Base-by-base conservation (phyloP, 2,888 invertebrate genomes). In the Meteorus colon region DNA sequence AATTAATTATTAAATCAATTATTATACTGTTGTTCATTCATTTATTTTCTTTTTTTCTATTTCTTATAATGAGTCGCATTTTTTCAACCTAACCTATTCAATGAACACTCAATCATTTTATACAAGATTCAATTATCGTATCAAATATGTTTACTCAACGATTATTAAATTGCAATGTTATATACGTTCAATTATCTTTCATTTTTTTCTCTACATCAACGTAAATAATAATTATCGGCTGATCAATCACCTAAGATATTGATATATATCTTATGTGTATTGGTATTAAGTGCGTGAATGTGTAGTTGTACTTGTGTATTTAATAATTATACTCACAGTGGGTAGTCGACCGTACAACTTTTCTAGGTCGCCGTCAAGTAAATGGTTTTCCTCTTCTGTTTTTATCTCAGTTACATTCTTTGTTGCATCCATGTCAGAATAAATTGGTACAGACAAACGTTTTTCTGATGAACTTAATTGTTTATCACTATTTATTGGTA, bases 351-450 rank as follows among this genome's bases (percentile, higher is more conserved):
- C 88, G 29, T 88, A 87, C 41, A 88, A 80, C 41, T 88, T 84
- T 60, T 87, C 88, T 51, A 84, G 84, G 73, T 88, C 86, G 71
- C 89, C 89, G 66, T 85, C 84, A 8, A 89, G 83, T 45, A 89
- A 82, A 82, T 88, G 88, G 74, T 88, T 88, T 79, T 89, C 89
- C 76, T 89, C 89, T 73, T 89, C 89, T 29, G 85, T 83, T 66
- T 85, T 84, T 72, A 79, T 83, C 74, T 86, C 88, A 65, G 55
- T 19, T 19, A 88, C 88, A 74, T 85, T 84, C 37, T 77, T 82
- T 74, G 84, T 79, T 8, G 81, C 78, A 19, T 86, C 86, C 76
- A 87, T 73, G 16, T 88, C 88, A 0, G 87, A 85, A 80, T 89
- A 88, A 65, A 87, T 86, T 67, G 89, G 88, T 4, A 80, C 88